Base-by-base conservation (phyloP, 2,888 invertebrate species). In the Oscheius myriophilus region DNA sequence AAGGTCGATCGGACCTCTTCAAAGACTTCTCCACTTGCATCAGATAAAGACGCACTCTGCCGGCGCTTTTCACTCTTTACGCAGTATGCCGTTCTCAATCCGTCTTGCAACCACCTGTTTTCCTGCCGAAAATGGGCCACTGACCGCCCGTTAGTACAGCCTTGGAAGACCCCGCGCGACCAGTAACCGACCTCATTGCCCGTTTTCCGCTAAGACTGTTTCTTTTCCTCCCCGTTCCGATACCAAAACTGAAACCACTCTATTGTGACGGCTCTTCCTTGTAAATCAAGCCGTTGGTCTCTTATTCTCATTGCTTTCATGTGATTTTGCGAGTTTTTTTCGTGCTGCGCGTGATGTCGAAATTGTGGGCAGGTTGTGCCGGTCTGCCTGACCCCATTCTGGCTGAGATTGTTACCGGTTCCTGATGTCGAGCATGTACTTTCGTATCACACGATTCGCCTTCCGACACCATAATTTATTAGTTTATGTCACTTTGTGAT, bases 1-100 rank as follows among this genome's bases (percentile, higher is more conserved):
- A 61, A 61, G 61, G 61, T 61, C 61, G 61, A 46, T 61, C 61
- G 49, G 49, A 49, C 49, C 61, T 61, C 61, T 61, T 61, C 33
- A 33, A 61, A 49, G 61, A 46, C 61, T 61, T 61, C 61, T 61
- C 49, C 61, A 61, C 61, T 61, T 61, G 49, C 61, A 61, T 61
- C 61, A 61, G 61, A 61, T 61, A 61, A 61, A 61, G 45, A 43
- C 25, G 23, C 16, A 49, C 12, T 26, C 58, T 61, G 33, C 33
- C 33, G 33, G 4, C 33, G 33, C 33, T 33, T 33, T 61, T 49
- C 49, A 61, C 49, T 61, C 49, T 49, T 61, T 33, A 33, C 61
- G 49, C 49, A 25, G 26, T 33, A 14, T 11, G 23, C 46, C 23
- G 21, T n/a, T 46, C 26, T 39, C 49, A 46, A 23, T 23, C 9